Evolutionary conservation across 2,797 vertebrate species (phyloP).

Genomic region (Mus caroli): DNA sequence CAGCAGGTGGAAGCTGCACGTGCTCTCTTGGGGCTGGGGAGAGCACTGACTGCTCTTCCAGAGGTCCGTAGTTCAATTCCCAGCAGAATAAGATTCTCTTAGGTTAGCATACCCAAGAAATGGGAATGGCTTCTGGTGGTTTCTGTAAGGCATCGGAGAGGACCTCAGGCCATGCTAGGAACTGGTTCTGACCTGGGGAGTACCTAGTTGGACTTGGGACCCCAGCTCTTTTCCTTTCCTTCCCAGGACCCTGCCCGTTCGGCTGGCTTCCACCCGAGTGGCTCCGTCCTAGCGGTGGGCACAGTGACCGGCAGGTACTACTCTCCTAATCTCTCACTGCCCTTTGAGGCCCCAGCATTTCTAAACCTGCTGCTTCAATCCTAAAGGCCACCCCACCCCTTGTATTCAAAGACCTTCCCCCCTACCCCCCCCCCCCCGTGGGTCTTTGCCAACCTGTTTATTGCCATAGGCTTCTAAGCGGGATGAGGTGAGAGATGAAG

Average conservation of each 20-base stretch:
- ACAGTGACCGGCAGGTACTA: conserved; percentile 94
- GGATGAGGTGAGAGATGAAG: neutral
- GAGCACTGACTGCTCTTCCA: neutral
- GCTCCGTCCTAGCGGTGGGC: conserved; percentile 93
- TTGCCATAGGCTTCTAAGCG: neutral
- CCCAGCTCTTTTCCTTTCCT: neutral
- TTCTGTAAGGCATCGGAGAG: neutral
- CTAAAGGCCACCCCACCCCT: neutral
- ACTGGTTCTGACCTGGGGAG: neutral
- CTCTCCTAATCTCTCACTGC: neutral
- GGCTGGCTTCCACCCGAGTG: conserved; percentile 94
- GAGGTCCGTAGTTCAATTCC: neutral
- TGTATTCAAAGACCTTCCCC: neutral
- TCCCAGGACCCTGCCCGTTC: conserved; percentile 92
- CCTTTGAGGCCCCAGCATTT: neutral
- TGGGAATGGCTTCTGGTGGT: neutral
- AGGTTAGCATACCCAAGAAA: neutral
- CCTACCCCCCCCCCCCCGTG: neutral
- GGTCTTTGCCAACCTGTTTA: neutral
- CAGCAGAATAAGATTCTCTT: neutral
- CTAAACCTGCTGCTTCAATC: neutral
- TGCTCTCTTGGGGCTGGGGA: neutral
- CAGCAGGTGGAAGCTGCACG: neutral
- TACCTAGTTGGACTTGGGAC: neutral
- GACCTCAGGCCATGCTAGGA: neutral